These are phyloP conservation scores for Diadegma fenestrale DNA, from an alignment of 2,888 invertebrate species.

Conservation along the genomic window DNA sequence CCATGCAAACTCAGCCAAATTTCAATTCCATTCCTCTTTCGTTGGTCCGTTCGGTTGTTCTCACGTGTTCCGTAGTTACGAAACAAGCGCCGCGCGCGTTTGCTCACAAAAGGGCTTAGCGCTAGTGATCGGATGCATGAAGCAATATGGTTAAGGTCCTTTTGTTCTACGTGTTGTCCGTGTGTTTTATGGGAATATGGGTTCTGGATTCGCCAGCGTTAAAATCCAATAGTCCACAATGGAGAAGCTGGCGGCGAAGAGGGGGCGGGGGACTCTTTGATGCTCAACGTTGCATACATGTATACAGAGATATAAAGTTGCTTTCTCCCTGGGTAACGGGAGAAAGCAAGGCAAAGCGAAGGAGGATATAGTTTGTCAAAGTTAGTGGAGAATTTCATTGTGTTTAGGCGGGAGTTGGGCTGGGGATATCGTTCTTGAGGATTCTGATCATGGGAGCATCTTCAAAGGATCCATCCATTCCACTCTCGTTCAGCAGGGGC, in stretches of 20 bases:
- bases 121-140: slow-evolving; percentile 4
- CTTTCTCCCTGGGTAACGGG: slow-evolving; percentile 6
- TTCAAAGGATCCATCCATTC: slow-evolving; percentile 17
- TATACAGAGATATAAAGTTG: neutral
- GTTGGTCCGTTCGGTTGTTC: slow-evolving; percentile 2
- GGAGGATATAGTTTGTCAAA: slow-evolving; percentile 26
- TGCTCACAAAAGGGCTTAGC: neutral
- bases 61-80: neutral
- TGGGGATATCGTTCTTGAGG: slow-evolving; percentile 7
- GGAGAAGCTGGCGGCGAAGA: neutral
- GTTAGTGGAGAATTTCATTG: slow-evolving; percentile 19
- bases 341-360: slow-evolving; percentile 6
- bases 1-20: slow-evolving; percentile 17
- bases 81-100: neutral
- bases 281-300: slow-evolving; percentile 29
- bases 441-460: slow-evolving; percentile 7
- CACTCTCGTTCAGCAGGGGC: neutral
- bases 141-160: slow-evolving; percentile 1
- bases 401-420: neutral
- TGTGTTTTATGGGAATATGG: slow-evolving; percentile 60
- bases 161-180: slow-evolving; percentile 16
- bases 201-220: slow-evolving; percentile 57
- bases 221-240: slow-evolving; percentile 63
- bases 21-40: slow-evolving; percentile 26
- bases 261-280: slow-evolving; percentile 59